These are phyloP conservation scores for Crotalus tigris DNA, from an alignment of 2,113 vertebrate genomes.

Conservation along the genomic window DNA sequence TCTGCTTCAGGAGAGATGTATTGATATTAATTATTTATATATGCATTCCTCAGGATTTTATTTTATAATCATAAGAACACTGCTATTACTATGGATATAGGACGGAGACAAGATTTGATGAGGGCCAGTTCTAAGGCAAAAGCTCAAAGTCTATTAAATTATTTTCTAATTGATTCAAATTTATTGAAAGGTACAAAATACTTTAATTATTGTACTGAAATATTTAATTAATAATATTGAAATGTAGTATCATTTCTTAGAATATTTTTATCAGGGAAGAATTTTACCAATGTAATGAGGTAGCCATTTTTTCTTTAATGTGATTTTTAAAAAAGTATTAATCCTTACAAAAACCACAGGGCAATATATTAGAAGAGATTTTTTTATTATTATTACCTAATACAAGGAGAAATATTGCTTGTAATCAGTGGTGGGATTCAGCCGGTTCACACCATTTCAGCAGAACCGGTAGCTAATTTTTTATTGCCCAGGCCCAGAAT, in stretches of 20 bases:
- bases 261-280: background rate
- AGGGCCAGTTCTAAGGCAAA: background rate
- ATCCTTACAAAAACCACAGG: background rate
- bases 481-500: too few relatives aligned
- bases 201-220: background rate
- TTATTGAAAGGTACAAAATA: background rate
- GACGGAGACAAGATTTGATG: background rate
- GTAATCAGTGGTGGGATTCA: too few relatives aligned
- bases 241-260: background rate
- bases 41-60: background rate
- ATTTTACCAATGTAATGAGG: background rate
- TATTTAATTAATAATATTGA: background rate
- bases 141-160: background rate
- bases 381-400: background rate
- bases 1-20: background rate
- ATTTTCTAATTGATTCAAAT: background rate
- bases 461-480: too few relatives aligned
- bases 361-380: background rate
- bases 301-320: background rate
- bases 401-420: background rate
- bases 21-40: conserved; percentile 1
- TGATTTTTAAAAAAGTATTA: background rate
- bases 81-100: background rate
- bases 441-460: too few relatives aligned
- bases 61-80: background rate